Evolutionary conservation across 2,888 invertebrate species (phyloP), one percentile per base, ranked within the genome.

Genomic region (Pantelozetes paolii): DNA sequence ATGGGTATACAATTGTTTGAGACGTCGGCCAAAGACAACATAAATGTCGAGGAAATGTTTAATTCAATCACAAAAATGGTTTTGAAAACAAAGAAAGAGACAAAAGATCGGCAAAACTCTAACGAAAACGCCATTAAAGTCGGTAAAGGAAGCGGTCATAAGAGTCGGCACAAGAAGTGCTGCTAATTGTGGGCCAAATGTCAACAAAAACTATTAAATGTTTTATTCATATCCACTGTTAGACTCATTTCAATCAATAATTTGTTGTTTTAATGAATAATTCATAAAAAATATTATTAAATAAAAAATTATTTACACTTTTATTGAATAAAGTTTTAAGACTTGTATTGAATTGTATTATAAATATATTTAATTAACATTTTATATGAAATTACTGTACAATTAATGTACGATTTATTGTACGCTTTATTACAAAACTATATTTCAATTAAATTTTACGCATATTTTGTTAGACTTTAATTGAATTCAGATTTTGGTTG

Each of bases 11-110:
- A 92, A 79, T 85, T 98, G 79, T 98, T 94, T 84, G 99, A 99
- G 85, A 98, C 99, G 77, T 96, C 95, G 82, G 99, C 99, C 82
- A 99, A 98, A 86, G 96, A 98, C 83, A 97, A 98, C 84, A 89
- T 94, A 80, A 98, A 98, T 85, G 98, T 99, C 74, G 98, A 98
- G 85, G 96, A 98, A 88, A 89, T 89, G 88, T 89, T 89, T 82
- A 86, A 86, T 83, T 86, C 87, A 79, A 87, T 89, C 79, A 89
- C 89, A 75, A 87, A 88, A 79, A 89, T 92, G 86, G 94, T 94
- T 79, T 85, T 95, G 82, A 87, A 88, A 82, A 89, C 90, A 77
- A 94, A 94, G 85, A 77, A 76, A 71, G 77, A 78, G 42, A 75
- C 76, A 85, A 89, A 88, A 81, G 89, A 90, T 82, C 85, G 89